Evolutionary conservation across 2,113 vertebrate genomes (phyloP).

Genomic region (Pardalotus punctatus): DNA sequence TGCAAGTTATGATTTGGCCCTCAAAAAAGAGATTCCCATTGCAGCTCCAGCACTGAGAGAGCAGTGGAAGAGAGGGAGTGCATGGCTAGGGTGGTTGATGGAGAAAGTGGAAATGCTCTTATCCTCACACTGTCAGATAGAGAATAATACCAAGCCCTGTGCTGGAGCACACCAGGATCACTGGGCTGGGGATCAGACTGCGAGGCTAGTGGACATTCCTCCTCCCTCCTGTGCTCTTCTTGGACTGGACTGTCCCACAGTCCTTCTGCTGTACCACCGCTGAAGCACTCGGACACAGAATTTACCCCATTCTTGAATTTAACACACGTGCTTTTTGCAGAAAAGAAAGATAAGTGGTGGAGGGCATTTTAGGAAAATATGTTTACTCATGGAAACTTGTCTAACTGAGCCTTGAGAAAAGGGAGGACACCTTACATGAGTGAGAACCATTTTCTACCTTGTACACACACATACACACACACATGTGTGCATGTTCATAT

Average conservation of each 20-base stretch:
- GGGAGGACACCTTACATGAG: neutral
- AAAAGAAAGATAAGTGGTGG: neutral
- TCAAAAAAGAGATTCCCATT: neutral
- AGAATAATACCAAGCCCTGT: rapidly evolving
- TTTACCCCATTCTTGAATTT: neutral
- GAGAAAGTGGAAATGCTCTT: neutral
- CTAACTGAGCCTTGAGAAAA: neutral
- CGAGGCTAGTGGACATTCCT: rapidly evolving
- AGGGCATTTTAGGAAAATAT: neutral
- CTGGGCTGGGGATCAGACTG: neutral
- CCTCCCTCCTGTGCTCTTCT: neutral
- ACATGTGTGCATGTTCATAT: rapidly evolving
- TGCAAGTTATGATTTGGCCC: neutral
- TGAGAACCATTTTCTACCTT: rapidly evolving
- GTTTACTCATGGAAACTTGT: neutral
- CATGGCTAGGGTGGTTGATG: rapidly evolving
- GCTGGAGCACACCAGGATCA: neutral
- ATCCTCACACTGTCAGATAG: neutral
- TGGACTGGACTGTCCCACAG: neutral
- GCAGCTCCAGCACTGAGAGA: neutral
- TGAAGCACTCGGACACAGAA: neutral
- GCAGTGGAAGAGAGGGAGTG: neutral
- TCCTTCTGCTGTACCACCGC: neutral
- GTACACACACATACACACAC: neutral
- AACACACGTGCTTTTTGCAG: neutral